Percentiles rank a stretch among this genome's conserved stretches.
Conservation (phyloP, 1,140 invertebrate species). For the Bombus haemorrhoidalis region DNA sequence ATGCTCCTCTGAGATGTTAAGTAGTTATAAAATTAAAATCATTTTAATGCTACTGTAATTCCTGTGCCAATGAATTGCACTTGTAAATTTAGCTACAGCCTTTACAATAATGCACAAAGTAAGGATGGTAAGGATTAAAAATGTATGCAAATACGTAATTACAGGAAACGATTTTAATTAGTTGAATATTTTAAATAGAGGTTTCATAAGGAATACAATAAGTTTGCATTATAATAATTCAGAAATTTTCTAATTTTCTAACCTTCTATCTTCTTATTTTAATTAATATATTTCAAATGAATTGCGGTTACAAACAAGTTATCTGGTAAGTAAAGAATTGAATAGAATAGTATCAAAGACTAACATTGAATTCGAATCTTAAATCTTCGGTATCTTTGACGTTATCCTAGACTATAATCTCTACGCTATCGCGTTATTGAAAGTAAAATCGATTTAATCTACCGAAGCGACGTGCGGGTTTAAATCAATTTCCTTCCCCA, state of each 20-base stretch:
- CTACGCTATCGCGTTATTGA: not conserved
- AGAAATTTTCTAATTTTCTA: too few relatives aligned
- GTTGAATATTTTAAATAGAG: too few relatives aligned
- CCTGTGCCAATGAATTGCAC: not conserved
- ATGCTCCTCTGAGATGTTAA: not conserved
- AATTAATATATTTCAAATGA: not conserved
- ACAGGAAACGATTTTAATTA: too few relatives aligned
- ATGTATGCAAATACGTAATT: not conserved
- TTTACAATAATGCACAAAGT: not conserved
- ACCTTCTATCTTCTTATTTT: too few relatives aligned
- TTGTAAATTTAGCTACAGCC: not conserved
- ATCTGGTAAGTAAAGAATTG: not conserved
- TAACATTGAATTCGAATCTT: not conserved
- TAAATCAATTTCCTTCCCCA: not conserved
- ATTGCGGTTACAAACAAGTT: not conserved
- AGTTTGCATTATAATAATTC: too few relatives aligned
- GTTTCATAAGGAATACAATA: too few relatives aligned
- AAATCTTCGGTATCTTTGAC: not conserved
- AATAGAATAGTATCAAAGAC: not conserved
- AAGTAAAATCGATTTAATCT: not conserved
- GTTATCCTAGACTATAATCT: not conserved
- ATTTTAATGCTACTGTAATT: not conserved
- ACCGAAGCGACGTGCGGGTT: not conserved
- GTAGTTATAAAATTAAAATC: conserved; percentile 12
- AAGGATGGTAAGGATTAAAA: not conserved